Evolutionary conservation across 2,113 vertebrate species (phyloP).

Genomic region (Tachuris rubrigastra): DNA sequence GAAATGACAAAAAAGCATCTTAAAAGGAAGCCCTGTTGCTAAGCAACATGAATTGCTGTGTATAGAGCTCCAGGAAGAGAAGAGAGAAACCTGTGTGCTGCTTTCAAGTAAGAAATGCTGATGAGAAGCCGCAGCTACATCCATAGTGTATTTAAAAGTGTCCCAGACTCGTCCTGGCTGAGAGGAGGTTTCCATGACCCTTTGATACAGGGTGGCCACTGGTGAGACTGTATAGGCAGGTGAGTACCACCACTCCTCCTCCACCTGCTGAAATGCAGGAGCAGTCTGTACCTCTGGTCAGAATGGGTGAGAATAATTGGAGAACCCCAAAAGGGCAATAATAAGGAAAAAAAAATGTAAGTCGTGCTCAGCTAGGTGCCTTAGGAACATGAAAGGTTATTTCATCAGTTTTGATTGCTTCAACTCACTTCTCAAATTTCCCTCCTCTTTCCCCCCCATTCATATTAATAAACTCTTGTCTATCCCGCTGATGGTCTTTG

Average conservation of each 20-base stretch:
- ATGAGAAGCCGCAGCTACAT: neutral
- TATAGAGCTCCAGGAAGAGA: neutral
- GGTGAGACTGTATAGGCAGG: neutral
- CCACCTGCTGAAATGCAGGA: neutral
- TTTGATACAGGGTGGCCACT: neutral
- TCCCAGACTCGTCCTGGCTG: rapidly evolving
- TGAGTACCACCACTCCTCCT: neutral
- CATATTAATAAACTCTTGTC: neutral
- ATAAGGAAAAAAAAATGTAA: rapidly evolving
- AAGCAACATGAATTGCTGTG: neutral
- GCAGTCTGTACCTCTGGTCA: too few species aligned
- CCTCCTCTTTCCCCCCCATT: neutral
- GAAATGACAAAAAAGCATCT: neutral
- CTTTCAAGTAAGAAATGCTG: neutral
- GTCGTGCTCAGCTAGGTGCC: neutral
- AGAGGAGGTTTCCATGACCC: neutral
- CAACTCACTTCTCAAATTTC: neutral
- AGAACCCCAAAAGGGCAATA: neutral
- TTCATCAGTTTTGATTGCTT: neutral
- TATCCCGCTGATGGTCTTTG: neutral
- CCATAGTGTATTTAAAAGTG: neutral
- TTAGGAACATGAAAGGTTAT: neutral
- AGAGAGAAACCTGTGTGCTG: neutral
- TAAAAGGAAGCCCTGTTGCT: slow-evolving; percentile 7
- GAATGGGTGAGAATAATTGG: neutral